Conservation (phyloP, 2,888 invertebrate genomes). For the Ochlodes sylvanus region DNA sequence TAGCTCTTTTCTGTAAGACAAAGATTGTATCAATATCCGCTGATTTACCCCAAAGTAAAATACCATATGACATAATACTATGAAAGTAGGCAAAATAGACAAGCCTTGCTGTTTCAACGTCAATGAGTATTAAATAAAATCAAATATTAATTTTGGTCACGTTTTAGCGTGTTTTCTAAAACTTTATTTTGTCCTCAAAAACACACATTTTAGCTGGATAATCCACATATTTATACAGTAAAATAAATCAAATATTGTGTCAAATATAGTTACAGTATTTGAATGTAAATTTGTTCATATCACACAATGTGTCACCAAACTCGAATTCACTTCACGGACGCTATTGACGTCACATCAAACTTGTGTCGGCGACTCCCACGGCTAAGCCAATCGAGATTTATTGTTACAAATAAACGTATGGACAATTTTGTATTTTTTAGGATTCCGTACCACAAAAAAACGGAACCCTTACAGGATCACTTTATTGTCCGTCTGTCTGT, state of each 20-base stretch:
- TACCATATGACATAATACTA: too few relatives aligned
- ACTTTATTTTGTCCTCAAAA: not conserved
- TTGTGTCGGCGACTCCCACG: slow-evolving; percentile 30
- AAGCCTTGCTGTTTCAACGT: not conserved
- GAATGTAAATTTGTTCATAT: slow-evolving; percentile 53
- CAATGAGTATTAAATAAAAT: not conserved
- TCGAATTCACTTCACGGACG: slow-evolving; percentile 49
- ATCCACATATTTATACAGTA: not conserved
- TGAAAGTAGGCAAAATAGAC: too few relatives aligned
- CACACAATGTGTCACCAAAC: slow-evolving; percentile 48
- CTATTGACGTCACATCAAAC: slow-evolving; percentile 50
- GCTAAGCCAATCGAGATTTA: slow-evolving; percentile 20
- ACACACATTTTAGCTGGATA: slow-evolving; percentile 3
- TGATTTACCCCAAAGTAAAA: too few relatives aligned
- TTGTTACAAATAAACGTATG: not conserved
- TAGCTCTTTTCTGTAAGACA: too few relatives aligned
- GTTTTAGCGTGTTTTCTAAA: slow-evolving; percentile 11
- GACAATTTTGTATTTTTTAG: not conserved
- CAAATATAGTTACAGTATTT: slow-evolving; percentile 35
- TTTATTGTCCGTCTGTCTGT: too few relatives aligned
- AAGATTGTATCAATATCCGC: too few relatives aligned
- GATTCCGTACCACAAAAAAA: too few relatives aligned
- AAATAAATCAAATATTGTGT: slow-evolving; percentile 32
- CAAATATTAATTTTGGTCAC: slow-evolving; percentile 15
- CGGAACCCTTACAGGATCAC: too few relatives aligned